Evolutionary conservation across 2,113 vertebrate genomes (phyloP).

Genomic region (Phylloscopus trochilus): DNA sequence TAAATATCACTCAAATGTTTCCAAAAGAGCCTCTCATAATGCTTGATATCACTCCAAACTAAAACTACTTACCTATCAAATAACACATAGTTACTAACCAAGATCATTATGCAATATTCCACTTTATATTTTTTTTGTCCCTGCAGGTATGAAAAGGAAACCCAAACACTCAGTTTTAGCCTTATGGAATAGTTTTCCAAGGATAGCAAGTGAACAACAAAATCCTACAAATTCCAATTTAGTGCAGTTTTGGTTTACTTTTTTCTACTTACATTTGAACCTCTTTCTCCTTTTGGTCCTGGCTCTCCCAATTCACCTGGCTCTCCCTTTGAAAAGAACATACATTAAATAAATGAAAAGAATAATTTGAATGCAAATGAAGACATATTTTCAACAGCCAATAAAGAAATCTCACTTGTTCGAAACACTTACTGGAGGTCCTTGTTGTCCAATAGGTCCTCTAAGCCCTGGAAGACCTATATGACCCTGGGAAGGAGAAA

Average conservation of each 20-base stretch:
- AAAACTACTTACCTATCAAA: neutral
- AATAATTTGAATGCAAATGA: neutral
- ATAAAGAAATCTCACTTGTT: neutral
- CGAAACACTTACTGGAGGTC: constrained; percentile 84
- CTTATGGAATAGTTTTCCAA: neutral
- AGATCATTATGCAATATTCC: neutral
- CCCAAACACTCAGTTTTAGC: neutral
- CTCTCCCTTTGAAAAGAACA: constrained; percentile 80
- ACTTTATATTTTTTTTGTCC: neutral
- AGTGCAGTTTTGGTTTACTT: neutral
- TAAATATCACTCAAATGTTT: neutral
- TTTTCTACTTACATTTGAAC: constrained; percentile 78
- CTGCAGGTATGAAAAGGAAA: neutral
- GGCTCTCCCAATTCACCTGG: constrained; percentile 80
- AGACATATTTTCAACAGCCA: neutral
- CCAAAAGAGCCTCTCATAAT: neutral
- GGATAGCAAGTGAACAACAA: neutral
- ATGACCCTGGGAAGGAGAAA: constrained; percentile 82
- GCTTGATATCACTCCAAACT: neutral
- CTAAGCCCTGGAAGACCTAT: constrained; percentile 81
- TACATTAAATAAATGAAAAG: neutral
- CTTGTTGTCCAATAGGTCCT: constrained; percentile 89
- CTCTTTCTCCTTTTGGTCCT: constrained; percentile 87
- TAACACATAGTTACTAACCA: neutral
- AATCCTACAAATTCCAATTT: neutral